Percentiles rank a stretch among this genome's conserved stretches.
Evolutionary conservation across 2,888 invertebrate species (phyloP).

Genomic region (Omphaloscelis lunosa): DNA sequence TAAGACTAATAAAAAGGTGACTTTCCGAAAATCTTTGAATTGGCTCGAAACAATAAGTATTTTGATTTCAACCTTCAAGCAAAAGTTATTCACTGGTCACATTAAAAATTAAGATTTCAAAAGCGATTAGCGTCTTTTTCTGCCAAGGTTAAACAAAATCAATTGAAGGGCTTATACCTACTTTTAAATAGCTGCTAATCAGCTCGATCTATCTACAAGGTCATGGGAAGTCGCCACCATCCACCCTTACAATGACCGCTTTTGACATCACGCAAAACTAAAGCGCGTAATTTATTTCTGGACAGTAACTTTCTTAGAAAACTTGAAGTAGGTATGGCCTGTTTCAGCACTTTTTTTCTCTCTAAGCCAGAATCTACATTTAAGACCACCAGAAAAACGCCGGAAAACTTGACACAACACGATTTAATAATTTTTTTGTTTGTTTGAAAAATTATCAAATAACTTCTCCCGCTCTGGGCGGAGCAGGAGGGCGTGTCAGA

Average conservation of each 20-base stretch:
- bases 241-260: constrained; percentile 18
- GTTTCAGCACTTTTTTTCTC: neutral
- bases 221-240: constrained; percentile 21
- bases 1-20: neutral
- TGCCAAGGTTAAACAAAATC: constrained; percentile 49
- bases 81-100: neutral
- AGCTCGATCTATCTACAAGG: constrained; percentile 45
- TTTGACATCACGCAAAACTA: constrained; percentile 31
- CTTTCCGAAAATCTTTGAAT: neutral
- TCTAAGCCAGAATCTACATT: neutral
- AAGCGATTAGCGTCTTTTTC: constrained; percentile 5
- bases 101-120: constrained; percentile 5
- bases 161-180: constrained; percentile 27
- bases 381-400: neutral
- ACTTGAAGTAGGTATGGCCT: neutral
- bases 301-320: neutral
- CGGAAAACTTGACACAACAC: neutral
- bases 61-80: neutral
- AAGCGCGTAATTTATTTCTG: neutral
- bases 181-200: constrained; percentile 45
- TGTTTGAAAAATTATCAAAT: too few relatives aligned
- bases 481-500: too few relatives aligned
- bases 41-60: neutral
- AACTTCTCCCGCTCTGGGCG: too few relatives aligned
- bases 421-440: too few relatives aligned